Percentiles rank a stretch among this genome's conserved stretches.
These are phyloP conservation scores for Nemotelus nigrinus DNA, from an alignment of 2,888 invertebrate genomes.

Conservation along the genomic window DNA sequence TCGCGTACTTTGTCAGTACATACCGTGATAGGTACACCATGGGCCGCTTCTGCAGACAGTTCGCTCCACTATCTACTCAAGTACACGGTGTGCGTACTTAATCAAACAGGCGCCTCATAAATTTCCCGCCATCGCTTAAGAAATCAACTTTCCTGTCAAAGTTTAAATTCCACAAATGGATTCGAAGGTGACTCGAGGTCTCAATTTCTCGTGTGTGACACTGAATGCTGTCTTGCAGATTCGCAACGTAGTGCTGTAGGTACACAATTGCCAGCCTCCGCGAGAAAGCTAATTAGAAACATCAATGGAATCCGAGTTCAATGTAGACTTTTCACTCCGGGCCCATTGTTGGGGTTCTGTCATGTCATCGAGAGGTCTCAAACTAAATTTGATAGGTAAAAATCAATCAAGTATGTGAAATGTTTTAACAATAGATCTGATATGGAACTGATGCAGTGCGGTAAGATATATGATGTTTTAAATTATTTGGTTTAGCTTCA, in stretches of 20 bases:
- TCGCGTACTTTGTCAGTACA: conserved; percentile 35
- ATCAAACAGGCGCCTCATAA: conserved; percentile 42
- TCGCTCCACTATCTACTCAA: background rate
- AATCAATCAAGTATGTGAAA: conserved; percentile 11
- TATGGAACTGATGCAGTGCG: no score
- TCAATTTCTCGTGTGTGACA: background rate
- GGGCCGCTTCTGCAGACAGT: background rate
- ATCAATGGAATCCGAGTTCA: background rate
- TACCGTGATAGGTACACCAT: background rate
- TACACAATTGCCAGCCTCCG: background rate
- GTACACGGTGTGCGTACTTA: conserved; percentile 22
- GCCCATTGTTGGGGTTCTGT: background rate
- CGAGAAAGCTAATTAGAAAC: conserved; percentile 35
- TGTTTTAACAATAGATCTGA: no score
- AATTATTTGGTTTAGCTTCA: no score
- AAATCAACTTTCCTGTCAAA: conserved; percentile 44
- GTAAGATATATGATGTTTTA: no score
- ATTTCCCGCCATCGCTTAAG: conserved; percentile 24
- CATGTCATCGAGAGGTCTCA: conserved; percentile 1
- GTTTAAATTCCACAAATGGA: conserved; percentile 39
- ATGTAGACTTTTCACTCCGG: background rate
- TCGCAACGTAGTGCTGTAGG: background rate
- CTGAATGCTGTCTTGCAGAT: background rate
- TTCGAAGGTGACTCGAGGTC: conserved; percentile 27
- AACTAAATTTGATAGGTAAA: conserved; percentile 17